Conservation (phyloP, 2,797 vertebrate genomes). For the Garrulus glandarius region DNA sequence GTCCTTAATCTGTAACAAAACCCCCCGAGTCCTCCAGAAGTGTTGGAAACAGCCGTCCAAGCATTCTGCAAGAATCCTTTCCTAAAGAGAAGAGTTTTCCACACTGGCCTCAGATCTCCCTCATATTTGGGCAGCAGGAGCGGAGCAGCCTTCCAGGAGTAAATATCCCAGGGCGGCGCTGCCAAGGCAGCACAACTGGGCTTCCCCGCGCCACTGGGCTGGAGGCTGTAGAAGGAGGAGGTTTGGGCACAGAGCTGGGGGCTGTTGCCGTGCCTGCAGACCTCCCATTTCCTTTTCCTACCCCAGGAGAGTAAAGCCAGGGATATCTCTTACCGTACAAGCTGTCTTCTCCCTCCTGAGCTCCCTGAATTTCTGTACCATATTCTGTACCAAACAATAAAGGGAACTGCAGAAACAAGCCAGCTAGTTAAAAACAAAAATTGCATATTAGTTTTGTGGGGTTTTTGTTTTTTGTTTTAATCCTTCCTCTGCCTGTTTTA, state of each 20-base stretch:
- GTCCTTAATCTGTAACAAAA: not conserved
- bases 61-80: not conserved
- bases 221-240: not conserved
- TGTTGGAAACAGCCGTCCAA: not conserved
- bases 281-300: not conserved
- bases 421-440: not conserved
- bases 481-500: not conserved
- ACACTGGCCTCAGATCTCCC: not conserved
- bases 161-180: fast-evolving
- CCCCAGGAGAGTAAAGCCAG: not conserved
- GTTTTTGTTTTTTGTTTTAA: not conserved
- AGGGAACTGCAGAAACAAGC: not conserved
- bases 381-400: not conserved
- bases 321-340: not conserved
- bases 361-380: not conserved
- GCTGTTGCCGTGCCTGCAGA: not conserved
- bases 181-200: not conserved
- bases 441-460: not conserved
- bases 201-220: not conserved
- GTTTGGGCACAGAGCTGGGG: not conserved
- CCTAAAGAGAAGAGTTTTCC: slow-evolving; percentile 13
- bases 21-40: not conserved
- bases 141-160: not conserved
- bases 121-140: not conserved
- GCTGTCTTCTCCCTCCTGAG: not conserved